phyloP scores from a whole-genome alignment of 1,140 invertebrate species.

The Spodoptera litura region DNA sequence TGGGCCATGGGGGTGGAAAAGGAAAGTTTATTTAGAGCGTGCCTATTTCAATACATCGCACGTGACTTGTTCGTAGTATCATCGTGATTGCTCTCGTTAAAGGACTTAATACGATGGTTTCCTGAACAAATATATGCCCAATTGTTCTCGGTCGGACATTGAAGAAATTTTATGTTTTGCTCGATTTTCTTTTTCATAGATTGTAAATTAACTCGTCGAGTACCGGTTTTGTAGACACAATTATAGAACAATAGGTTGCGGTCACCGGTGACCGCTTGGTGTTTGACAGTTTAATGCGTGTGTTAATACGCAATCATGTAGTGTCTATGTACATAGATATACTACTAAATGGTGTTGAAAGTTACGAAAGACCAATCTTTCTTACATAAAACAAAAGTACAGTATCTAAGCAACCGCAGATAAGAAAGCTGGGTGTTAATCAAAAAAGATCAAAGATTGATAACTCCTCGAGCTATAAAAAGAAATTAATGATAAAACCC shows the following conservation, averaged over 20 bases:
- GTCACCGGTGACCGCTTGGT: too few species aligned
- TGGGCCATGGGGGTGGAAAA: slow-evolving; percentile 1
- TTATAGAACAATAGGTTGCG: too few species aligned
- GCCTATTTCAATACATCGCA: slow-evolving; percentile 31
- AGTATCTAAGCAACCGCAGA: not conserved
- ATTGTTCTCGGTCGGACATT: not conserved
- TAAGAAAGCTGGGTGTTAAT: slow-evolving; percentile 19
- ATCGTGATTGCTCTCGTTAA: slow-evolving; percentile 24
- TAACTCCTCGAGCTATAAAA: slow-evolving; percentile 27
- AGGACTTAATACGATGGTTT: slow-evolving; percentile 13
- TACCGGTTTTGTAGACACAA: too few species aligned
- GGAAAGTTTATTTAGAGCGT: slow-evolving; percentile 37
- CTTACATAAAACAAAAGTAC: not conserved
- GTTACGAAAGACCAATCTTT: not conserved
- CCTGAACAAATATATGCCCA: not conserved
- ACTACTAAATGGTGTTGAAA: too few species aligned
- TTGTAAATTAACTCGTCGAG: too few species aligned
- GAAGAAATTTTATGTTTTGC: too few species aligned
- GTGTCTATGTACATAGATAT: too few species aligned
- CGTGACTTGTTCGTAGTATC: slow-evolving; percentile 3
- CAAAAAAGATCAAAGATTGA: slow-evolving; percentile 21
- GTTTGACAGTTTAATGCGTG: too few species aligned
- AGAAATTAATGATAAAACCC: slow-evolving; percentile 13
- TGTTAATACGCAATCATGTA: too few species aligned
- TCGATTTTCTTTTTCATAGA: too few species aligned